Percentiles rank a stretch among this genome's conserved stretches.
Conservation (phyloP, 2,888 invertebrate genomes). For the Drosophila anomalata region DNA sequence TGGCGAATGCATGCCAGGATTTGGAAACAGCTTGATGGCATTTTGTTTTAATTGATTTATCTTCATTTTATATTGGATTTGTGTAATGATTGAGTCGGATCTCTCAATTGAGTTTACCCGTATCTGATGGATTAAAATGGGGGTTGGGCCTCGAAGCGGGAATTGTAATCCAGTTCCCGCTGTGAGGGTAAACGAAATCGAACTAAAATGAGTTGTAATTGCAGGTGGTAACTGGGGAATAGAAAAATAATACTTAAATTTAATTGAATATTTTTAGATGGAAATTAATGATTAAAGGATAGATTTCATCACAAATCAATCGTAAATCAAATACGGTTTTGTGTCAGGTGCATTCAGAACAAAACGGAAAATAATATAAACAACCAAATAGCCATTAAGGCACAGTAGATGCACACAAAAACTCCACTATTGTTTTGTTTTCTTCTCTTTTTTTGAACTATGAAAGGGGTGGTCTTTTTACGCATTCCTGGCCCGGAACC, state of each 20-base stretch:
- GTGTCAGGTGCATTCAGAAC: constrained; percentile 1
- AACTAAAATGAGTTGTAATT: constrained; percentile 28
- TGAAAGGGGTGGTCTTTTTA: constrained; percentile 7
- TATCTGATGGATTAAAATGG: constrained; percentile 24
- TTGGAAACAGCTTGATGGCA: constrained; percentile 41
- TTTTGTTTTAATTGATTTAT: constrained; percentile 71
- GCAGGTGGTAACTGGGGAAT: constrained; percentile 27
- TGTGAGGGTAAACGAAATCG: constrained; percentile 36
- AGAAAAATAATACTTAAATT: not conserved
- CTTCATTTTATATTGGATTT: constrained; percentile 64
- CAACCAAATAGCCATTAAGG: constrained; percentile 2
- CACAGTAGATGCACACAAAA: constrained; percentile 15
- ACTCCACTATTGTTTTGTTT: not conserved
- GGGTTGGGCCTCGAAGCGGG: constrained; percentile 18
- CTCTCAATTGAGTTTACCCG: constrained; percentile 49
- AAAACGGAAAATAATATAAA: not conserved
- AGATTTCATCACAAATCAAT: no score
- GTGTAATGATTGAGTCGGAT: constrained; percentile 49
- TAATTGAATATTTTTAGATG: not conserved
- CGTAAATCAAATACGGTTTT: no score
- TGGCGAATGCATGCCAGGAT: constrained; percentile 38
- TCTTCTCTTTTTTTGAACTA: not conserved
- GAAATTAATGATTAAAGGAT: not conserved
- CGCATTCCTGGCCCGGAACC: constrained; percentile 27
- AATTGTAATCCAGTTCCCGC: constrained; percentile 17